Evolutionary conservation across 2,888 invertebrate species (phyloP), one percentile per base, ranked within the genome.

Genomic region (Litoditis marina): DNA sequence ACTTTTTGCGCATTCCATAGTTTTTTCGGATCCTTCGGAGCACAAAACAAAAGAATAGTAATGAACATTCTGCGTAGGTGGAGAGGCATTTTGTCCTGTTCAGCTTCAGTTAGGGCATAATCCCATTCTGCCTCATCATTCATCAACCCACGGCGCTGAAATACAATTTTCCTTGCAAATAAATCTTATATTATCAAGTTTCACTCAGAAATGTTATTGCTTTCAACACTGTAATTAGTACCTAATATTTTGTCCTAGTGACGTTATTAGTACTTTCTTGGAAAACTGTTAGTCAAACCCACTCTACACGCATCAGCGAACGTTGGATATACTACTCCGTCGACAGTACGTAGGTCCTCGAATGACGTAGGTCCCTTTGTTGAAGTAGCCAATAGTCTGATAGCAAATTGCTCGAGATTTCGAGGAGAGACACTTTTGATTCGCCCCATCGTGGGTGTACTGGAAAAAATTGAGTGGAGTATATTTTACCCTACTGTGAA

Each of bases 81-180:
- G 19, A 16, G 16, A 6, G 50, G 47, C 11, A 22, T 49, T 22
- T 7, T 16, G 13, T 47, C 16, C 2, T 0, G 13, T 1, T 7
- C 56, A 32, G 57, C 49, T 51, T 64, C 64, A 5, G 27, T 16
- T 1, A 64, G 5, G 0, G 44, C 55, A 2, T 3, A 19, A 2
- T 46, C 25, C 65, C 60, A 65, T 30, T 65, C 65, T 2, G 7
- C 11, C n/a, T 61, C 52, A 27, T 60, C 65, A 22, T 60, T 53
- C 65, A 65, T 61, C n/a, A 61, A 25, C 19, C 56, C 5, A 2
- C 30, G 28, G 4, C 52, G 53, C 27, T 57, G 34, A 6, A 42
- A n/a, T n/a, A n/a, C n/a, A n/a, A n/a, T n/a, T n/a, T n/a, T n/a
- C n/a, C n/a, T n/a, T n/a, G n/a, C n/a, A n/a, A n/a, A n/a, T n/a